Conservation (phyloP, 2,113 vertebrate species). For the Planiliza haematocheilus region DNA sequence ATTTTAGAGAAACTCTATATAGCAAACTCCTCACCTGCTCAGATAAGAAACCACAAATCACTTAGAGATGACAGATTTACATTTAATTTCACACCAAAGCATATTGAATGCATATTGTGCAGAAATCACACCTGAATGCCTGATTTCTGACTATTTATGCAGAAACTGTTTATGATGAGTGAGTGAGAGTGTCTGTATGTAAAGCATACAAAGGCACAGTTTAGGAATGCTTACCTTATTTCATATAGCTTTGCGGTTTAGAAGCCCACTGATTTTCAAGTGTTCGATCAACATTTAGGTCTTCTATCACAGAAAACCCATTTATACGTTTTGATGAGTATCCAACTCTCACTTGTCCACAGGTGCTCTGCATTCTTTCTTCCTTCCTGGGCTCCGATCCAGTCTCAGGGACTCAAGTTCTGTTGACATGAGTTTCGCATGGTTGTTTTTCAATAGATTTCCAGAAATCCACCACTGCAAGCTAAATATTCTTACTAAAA, state of each 20-base stretch:
- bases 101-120: no score
- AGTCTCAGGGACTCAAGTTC: neutral
- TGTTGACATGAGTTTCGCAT: neutral
- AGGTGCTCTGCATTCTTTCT: neutral
- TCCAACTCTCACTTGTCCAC: neutral
- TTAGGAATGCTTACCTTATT: no score
- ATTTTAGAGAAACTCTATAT: no score
- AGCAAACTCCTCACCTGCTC: no score
- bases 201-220: neutral
- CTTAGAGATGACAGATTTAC: no score
- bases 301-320: neutral
- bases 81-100: no score
- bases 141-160: no score
- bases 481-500: constrained; percentile 4
- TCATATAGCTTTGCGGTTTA: neutral
- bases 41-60: no score
- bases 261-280: constrained; percentile 4
- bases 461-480: neutral
- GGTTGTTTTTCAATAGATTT: neutral
- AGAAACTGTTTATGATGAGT: constrained; percentile 2
- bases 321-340: neutral
- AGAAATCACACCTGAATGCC: no score
- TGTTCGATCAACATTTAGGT: neutral
- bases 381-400: neutral
- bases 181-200: neutral